Evolutionary conservation across 2,888 invertebrate genomes (phyloP).

Genomic region (Eupithecia exiguata): DNA sequence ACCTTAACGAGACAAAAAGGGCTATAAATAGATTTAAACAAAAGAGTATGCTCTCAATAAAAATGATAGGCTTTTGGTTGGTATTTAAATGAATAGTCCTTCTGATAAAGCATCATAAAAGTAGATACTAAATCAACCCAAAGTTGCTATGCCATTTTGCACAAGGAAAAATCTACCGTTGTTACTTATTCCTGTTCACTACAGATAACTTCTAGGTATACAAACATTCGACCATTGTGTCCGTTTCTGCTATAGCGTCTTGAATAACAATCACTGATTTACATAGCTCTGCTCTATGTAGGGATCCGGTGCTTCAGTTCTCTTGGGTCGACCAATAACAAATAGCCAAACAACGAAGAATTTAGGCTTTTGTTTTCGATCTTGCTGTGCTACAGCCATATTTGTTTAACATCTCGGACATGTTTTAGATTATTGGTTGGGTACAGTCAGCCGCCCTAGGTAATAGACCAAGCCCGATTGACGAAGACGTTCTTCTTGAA

Average conservation of each 20-base stretch:
- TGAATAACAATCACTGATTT: conserved; percentile 22
- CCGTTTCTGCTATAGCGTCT: conserved; percentile 13
- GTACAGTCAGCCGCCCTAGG: background rate
- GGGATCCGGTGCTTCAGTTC: conserved; percentile 17
- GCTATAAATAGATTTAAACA: background rate
- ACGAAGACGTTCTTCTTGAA: background rate
- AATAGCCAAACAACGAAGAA: background rate
- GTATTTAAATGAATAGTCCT: background rate
- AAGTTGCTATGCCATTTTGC: background rate
- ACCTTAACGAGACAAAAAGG: background rate
- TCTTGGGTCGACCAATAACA: conserved; percentile 1
- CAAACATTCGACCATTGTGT: conserved; percentile 15
- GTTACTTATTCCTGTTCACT: conserved; percentile 7
- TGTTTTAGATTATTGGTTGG: background rate
- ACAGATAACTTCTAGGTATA: conserved; percentile 1
- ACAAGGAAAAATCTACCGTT: background rate
- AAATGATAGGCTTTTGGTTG: background rate
- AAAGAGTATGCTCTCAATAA: background rate
- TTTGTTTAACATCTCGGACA: background rate
- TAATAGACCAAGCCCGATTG: too few species aligned
- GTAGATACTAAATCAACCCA: background rate
- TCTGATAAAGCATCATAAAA: background rate
- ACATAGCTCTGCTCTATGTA: conserved; percentile 15
- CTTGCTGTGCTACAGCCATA: background rate
- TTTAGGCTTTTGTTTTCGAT: background rate